phyloP scores from a whole-genome alignment of 2,888 invertebrate genomes.

The Phortica okadai region DNA sequence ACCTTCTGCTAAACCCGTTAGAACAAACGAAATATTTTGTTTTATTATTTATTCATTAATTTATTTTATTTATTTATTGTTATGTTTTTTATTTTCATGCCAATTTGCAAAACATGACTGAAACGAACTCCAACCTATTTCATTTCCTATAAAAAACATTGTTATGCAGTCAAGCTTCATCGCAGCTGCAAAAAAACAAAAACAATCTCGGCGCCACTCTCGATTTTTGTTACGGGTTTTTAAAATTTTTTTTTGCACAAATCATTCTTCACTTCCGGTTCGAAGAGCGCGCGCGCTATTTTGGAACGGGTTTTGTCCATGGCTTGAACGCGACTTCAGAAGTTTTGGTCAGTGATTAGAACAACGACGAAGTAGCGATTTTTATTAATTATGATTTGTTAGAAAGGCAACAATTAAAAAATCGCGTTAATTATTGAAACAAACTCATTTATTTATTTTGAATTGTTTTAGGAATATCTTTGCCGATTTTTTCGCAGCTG shows the following conservation, averaged over 20 bases:
- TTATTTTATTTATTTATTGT: slow-evolving; percentile 47
- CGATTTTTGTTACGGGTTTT: not conserved
- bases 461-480: not conserved
- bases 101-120: slow-evolving; percentile 13
- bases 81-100: not conserved
- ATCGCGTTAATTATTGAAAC: not conserved
- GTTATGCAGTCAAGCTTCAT: slow-evolving; percentile 24
- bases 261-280: not conserved
- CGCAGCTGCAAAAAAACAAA: not conserved
- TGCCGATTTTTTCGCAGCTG: not conserved
- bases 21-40: slow-evolving; percentile 48
- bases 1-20: slow-evolving; percentile 52
- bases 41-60: not conserved
- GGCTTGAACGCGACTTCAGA: not conserved
- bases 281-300: not conserved
- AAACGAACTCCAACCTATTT: slow-evolving; percentile 69
- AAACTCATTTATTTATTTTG: too few species aligned
- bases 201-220: not conserved
- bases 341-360: not conserved
- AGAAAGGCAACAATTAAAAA: slow-evolving; percentile 18
- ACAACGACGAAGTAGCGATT: not conserved
- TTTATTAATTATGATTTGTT: slow-evolving; percentile 8
- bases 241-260: not conserved
- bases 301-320: slow-evolving; percentile 1
- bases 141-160: slow-evolving; percentile 58